Evolutionary conservation across 2,888 invertebrate genomes (phyloP).

Genomic region (Brassicogethes aeneus): DNA sequence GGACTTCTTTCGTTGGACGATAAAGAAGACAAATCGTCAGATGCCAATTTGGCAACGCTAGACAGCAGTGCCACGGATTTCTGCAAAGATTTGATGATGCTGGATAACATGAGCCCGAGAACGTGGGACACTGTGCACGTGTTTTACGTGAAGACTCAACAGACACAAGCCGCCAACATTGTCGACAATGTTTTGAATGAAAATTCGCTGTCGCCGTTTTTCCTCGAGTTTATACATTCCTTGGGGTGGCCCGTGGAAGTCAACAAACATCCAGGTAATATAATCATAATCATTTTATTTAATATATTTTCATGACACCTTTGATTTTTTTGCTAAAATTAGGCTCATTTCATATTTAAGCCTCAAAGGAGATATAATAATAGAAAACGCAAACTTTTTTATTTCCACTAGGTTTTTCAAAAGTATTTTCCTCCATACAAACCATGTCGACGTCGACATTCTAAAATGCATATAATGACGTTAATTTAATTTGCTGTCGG

Average conservation of each 20-base stretch:
- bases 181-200: slow-evolving; percentile 58
- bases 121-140: slow-evolving; percentile 89
- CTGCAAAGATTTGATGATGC: slow-evolving; percentile 63
- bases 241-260: slow-evolving; percentile 86
- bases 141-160: slow-evolving; percentile 87
- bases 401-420: no score
- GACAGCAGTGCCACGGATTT: slow-evolving; percentile 66
- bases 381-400: no score
- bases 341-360: no score
- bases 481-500: no score
- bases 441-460: no score
- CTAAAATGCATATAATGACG: no score
- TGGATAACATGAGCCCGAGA: slow-evolving; percentile 82
- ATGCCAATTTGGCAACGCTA: slow-evolving; percentile 58
- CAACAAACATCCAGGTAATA: slow-evolving; percentile 67
- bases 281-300: no score
- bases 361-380: no score
- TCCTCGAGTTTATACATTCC: slow-evolving; percentile 53
- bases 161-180: slow-evolving; percentile 68
- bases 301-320: no score
- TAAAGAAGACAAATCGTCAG: slow-evolving; percentile 22
- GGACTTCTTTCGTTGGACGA: slow-evolving; percentile 69
- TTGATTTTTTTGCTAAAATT: no score
- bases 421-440: no score
- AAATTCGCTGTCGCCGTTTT: slow-evolving; percentile 44